A percentile compares a stretch with the other conserved stretches of the same genome.
phyloP scores from a whole-genome alignment of 2,797 vertebrate species.

The Pitangus sulphuratus region DNA sequence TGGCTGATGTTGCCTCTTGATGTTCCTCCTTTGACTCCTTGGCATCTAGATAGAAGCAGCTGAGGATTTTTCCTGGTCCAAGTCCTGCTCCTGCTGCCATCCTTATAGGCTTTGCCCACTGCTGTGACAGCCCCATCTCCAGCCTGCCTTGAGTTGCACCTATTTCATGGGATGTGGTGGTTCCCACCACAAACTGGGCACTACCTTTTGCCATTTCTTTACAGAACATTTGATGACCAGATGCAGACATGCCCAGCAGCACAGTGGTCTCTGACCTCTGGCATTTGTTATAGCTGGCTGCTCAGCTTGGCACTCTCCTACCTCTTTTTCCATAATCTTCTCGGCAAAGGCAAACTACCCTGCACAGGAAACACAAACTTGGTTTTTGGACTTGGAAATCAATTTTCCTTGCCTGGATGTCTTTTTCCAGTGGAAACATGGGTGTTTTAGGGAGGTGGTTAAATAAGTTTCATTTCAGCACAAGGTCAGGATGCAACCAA shows the following conservation, averaged over 20 bases:
- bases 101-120: neutral
- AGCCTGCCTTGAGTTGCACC: neutral
- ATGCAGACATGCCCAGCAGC: neutral
- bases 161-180: fast-evolving
- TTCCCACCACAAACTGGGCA: neutral
- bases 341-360: neutral
- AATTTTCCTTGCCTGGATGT: neutral
- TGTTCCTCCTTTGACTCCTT: neutral
- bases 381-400: neutral
- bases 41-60: neutral
- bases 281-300: neutral
- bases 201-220: neutral
- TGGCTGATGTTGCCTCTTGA: neutral
- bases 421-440: neutral
- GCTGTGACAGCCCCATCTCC: neutral
- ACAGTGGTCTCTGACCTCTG: neutral
- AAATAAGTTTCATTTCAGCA: neutral
- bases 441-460: neutral
- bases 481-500: neutral
- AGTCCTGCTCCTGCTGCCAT: neutral
- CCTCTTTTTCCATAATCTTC: neutral
- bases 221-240: neutral
- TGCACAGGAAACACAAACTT: neutral
- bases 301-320: neutral
- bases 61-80: neutral